Percentiles rank a stretch among this genome's conserved stretches.
These are phyloP conservation scores for Cirrhinus molitorella DNA, from an alignment of 2,797 vertebrate species.

Conservation along the genomic window DNA sequence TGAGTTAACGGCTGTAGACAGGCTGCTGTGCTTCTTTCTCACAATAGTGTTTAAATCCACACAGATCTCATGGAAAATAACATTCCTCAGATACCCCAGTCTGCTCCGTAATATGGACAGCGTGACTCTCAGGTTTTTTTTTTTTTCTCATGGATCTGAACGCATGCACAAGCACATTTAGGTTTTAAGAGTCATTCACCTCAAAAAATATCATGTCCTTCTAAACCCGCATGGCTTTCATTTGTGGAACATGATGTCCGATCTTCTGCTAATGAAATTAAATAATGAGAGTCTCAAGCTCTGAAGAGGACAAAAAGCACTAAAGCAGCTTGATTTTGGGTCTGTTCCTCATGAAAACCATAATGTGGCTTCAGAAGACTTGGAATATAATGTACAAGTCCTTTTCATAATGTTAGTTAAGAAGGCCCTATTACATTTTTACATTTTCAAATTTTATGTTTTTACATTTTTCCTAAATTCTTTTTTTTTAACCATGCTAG, in stretches of 20 bases:
- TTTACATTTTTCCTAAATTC: too few species aligned
- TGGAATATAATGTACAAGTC: background rate
- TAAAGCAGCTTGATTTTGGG: background rate
- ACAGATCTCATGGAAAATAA: background rate
- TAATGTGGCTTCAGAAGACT: background rate
- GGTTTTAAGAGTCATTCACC: background rate
- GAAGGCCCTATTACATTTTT: too few species aligned
- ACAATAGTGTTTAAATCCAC: background rate
- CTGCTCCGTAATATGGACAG: background rate
- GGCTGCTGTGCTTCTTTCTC: background rate
- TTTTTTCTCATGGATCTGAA: background rate
- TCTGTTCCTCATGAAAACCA: background rate
- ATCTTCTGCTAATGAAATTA: background rate
- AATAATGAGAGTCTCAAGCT: background rate
- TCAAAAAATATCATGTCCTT: background rate
- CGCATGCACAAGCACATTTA: background rate
- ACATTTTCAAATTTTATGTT: too few species aligned
- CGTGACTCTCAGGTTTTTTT: background rate
- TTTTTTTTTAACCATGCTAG: too few species aligned
- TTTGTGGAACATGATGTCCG: background rate
- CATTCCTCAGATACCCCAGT: slow-evolving; percentile 29
- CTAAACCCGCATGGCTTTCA: background rate
- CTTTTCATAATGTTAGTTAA: too few species aligned
- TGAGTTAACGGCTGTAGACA: background rate
- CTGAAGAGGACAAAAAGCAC: background rate